These are phyloP conservation scores for Chloebia gouldiae DNA, from an alignment of 2,113 vertebrate genomes.

Conservation along the genomic window DNA sequence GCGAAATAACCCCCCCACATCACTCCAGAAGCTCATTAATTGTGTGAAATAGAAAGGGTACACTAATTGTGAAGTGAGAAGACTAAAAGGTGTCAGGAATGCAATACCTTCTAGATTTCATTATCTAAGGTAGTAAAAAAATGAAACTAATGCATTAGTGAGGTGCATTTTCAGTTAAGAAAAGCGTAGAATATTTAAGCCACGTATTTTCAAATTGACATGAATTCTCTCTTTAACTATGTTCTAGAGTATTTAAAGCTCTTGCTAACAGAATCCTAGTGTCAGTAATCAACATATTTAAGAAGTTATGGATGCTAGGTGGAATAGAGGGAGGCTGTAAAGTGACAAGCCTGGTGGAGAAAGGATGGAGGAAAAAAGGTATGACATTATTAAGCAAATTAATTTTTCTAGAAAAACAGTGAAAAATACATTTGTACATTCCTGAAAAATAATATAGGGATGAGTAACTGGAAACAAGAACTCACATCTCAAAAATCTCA, in stretches of 20 bases:
- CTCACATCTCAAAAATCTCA: not conserved
- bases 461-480: not conserved
- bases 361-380: not conserved
- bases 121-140: not conserved
- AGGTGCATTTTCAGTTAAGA: not conserved
- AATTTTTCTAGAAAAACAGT: not conserved
- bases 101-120: not conserved
- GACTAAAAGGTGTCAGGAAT: not conserved
- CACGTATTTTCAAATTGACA: not conserved
- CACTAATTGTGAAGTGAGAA: not conserved
- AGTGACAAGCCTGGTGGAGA: not conserved
- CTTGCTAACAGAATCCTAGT: not conserved
- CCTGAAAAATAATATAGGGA: not conserved
- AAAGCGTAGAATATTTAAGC: not conserved
- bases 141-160: not conserved
- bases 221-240: not conserved
- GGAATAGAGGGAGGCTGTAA: not conserved
- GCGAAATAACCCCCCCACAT: not conserved
- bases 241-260: not conserved
- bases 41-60: not conserved
- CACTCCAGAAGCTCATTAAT: not conserved
- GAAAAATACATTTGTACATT: not conserved
- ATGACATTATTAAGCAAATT: not conserved
- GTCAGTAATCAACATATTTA: not conserved
- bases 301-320: not conserved